Evolutionary conservation across 1,140 invertebrate genomes (phyloP).

Genomic region (Schlechtendalia chinensis): DNA sequence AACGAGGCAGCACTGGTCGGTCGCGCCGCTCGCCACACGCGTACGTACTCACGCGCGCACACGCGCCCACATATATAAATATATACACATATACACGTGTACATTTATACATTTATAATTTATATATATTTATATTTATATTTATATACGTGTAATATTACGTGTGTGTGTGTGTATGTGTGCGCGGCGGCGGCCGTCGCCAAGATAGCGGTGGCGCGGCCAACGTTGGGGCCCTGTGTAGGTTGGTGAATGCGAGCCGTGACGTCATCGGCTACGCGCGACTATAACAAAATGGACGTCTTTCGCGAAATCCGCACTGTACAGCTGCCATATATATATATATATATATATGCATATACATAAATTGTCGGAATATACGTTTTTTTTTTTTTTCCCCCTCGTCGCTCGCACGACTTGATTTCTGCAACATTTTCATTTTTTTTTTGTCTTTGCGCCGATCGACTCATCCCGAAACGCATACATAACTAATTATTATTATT

Average conservation of each 20-base stretch:
- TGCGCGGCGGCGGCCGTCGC: not conserved
- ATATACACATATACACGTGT: not conserved
- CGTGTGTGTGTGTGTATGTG: not conserved
- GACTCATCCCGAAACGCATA: not conserved
- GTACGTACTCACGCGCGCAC: no score
- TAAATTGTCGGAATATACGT: conserved; percentile 21
- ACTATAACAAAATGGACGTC: conserved; percentile 46
- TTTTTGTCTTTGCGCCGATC: no score
- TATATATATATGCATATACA: no score
- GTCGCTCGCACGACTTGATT: not conserved
- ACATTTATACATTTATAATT: not conserved
- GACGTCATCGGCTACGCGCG: conserved; percentile 40
- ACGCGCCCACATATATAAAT: no score
- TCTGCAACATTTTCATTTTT: not conserved
- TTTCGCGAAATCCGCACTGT: conserved; percentile 32
- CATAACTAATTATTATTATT: no score
- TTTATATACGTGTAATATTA: not conserved
- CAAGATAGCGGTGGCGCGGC: conserved; percentile 34
- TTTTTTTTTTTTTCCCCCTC: not conserved
- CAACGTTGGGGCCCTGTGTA: conserved; percentile 45
- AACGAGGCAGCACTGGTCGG: conserved; percentile 43
- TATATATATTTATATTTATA: not conserved
- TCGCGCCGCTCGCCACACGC: not conserved
- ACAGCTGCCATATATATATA: not conserved
- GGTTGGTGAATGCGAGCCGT: conserved; percentile 47